Evolutionary conservation across 1,140 invertebrate species (phyloP).

Genomic region (Wiebesia pumilae): DNA sequence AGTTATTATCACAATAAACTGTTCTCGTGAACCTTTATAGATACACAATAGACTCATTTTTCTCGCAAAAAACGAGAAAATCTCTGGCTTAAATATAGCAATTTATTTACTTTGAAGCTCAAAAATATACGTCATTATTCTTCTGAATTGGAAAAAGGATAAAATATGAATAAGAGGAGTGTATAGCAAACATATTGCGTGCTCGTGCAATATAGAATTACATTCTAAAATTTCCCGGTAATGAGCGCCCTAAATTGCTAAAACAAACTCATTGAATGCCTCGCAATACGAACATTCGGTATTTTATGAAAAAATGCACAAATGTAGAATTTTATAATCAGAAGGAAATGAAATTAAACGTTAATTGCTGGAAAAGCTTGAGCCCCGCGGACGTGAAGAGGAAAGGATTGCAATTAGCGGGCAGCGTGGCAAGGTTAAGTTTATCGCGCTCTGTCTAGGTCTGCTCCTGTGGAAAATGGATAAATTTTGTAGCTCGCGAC

Average conservation of each 20-base stretch:
- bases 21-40: too few relatives aligned
- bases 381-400: background rate
- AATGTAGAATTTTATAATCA: slow-evolving; percentile 30
- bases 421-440: background rate
- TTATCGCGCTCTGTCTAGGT: background rate
- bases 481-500: background rate
- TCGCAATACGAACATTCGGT: background rate
- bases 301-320: background rate
- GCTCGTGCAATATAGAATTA: background rate
- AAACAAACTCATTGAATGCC: background rate
- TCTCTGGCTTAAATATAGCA: too few relatives aligned
- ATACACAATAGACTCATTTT: too few relatives aligned
- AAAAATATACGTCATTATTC: too few relatives aligned
- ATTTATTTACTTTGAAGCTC: too few relatives aligned
- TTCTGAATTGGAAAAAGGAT: too few relatives aligned
- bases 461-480: background rate
- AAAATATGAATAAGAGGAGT: too few relatives aligned
- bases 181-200: too few relatives aligned
- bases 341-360: background rate
- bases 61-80: too few relatives aligned
- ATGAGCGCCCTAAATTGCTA: background rate
- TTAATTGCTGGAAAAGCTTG: slow-evolving; percentile 41
- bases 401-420: slow-evolving; percentile 48
- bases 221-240: background rate
- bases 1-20: too few relatives aligned